These are phyloP conservation scores for Discoglossus pictus DNA, from an alignment of 2,797 vertebrate species.

Conservation along the genomic window DNA sequence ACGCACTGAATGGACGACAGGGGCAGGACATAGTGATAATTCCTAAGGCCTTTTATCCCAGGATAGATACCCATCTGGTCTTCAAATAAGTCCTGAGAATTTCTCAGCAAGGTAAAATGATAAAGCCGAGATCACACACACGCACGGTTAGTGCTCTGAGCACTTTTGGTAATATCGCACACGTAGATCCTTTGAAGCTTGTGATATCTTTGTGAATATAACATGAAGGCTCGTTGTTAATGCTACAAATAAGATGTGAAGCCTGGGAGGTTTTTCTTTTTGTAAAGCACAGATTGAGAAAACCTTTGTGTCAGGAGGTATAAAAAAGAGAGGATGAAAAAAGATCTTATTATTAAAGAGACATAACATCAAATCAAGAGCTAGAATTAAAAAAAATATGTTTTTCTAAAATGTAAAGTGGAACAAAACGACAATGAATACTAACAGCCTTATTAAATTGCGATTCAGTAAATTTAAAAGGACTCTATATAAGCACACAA, in stretches of 20 bases:
- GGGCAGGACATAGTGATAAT: neutral
- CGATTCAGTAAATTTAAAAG: too few species aligned
- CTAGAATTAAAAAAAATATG: too few species aligned
- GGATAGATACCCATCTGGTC: neutral
- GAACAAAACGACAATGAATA: too few species aligned
- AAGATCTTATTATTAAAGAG: too few species aligned
- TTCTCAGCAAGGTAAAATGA: constrained; percentile 17
- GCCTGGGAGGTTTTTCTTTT: too few species aligned
- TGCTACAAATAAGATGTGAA: constrained; percentile 18
- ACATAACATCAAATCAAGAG: too few species aligned
- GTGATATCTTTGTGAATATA: constrained; percentile 29
- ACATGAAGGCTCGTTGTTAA: constrained; percentile 26
- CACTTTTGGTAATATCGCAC: constrained; percentile 31
- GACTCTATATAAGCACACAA: too few species aligned
- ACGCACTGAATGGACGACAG: neutral
- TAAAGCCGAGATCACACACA: constrained; percentile 10
- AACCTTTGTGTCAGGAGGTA: constrained; percentile 21
- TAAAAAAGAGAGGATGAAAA: too few species aligned
- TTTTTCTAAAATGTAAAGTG: too few species aligned
- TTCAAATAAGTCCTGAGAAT: constrained; percentile 2
- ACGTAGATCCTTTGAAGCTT: constrained; percentile 3
- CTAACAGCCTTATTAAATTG: too few species aligned
- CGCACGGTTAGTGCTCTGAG: constrained; percentile 11
- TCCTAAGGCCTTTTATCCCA: neutral
- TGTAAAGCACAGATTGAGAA: neutral